Base-by-base conservation (phyloP, 2,888 invertebrate genomes). In the Caradrina kadenii region DNA sequence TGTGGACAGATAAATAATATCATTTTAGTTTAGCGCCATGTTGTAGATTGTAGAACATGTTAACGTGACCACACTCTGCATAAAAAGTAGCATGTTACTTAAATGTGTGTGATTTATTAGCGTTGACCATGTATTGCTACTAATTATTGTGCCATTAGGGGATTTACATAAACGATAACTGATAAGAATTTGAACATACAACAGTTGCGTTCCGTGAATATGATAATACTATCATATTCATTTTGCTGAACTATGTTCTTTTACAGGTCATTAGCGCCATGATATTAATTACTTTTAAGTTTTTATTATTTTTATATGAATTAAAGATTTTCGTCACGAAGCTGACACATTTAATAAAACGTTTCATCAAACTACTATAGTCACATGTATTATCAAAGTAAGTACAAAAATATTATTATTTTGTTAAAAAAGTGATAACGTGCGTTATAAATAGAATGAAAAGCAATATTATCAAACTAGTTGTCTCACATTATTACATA, bases 1-100 rank as follows among this genome's bases (percentile, higher is more conserved):
- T 68, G 45, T 68, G 52, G 45, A 63, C 45, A 54, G 60, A 78
- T 77, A 76, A 63, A 56, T 63, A 45, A 48, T 45, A 72, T 48
- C 42, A 53, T 61, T 63, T 58, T 13, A 55, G 22, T 45, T 26
- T 52, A 59, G 59, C 39, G 62, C 58, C 61, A 54, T 58, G 39
- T 52, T 60, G 4, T 54, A 54, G 31, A 49, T 17, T 45, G 45
- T 31, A 17, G 31, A 31, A 21, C 49, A 49, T n/a, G 17, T 19
- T 49, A 17, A 19, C 17, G 6, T 19, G 49, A 49, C 17, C 13
- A 67, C 13, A 19, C 17, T 54, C 5, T 35, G 13, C 31, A 49
- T 49, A 67, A 67, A 55, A 67, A 26, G n/a, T 48, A 39, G 26
- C 11, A 52, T 11, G 42, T 65, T 15, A 31, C 31, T 52, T n/a